These are phyloP conservation scores for Peucedramus taeniatus DNA, from an alignment of 2,113 vertebrate genomes.

Conservation along the genomic window DNA sequence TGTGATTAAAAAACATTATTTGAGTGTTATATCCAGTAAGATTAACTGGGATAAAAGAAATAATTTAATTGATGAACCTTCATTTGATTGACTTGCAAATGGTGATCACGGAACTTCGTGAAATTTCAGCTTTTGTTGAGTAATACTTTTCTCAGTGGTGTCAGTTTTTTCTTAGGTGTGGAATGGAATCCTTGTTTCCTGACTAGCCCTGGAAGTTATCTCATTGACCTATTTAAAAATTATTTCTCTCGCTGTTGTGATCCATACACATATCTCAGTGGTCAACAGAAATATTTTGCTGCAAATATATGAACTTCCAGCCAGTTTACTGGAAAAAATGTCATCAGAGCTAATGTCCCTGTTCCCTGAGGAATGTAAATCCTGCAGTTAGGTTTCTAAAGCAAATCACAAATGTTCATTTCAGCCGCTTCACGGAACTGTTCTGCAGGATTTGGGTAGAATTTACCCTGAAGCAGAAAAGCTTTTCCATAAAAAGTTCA, in stretches of 20 bases:
- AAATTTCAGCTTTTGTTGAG: neutral
- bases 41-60: neutral
- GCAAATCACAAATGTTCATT: neutral
- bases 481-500: neutral
- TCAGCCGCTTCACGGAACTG: neutral
- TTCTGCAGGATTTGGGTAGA: neutral
- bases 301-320: slow-evolving; percentile 14
- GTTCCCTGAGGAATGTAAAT: slow-evolving; percentile 18
- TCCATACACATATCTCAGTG: neutral
- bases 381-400: slow-evolving; percentile 6
- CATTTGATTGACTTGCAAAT: neutral
- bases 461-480: neutral
- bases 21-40: neutral
- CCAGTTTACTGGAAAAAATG: slow-evolving; percentile 2
- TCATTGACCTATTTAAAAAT: neutral
- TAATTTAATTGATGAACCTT: neutral
- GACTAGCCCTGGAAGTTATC: neutral
- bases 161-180: neutral
- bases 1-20: neutral
- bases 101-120: neutral
- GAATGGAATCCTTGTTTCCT: neutral
- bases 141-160: neutral
- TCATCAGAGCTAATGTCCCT: neutral
- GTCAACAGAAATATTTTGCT: neutral
- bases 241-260: neutral